phyloP scores from a whole-genome alignment of 1,140 invertebrate species.

The Dreissena rostriformis region DNA sequence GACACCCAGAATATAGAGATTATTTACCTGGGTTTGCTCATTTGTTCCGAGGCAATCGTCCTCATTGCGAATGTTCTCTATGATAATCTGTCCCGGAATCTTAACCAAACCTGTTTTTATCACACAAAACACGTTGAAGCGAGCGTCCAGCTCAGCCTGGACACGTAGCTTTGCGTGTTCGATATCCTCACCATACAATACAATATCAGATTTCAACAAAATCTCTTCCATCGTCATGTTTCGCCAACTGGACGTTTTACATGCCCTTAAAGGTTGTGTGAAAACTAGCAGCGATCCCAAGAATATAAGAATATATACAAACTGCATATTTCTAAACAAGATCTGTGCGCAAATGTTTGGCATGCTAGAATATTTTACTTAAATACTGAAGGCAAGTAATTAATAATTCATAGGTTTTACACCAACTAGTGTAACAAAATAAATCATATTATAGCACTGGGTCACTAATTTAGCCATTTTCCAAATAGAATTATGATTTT shows the following conservation, averaged over 20 bases:
- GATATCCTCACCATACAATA: slow-evolving; percentile 40
- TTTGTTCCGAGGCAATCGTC: slow-evolving; percentile 27
- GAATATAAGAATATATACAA: no score
- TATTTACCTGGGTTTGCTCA: slow-evolving; percentile 19
- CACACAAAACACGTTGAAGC: slow-evolving; percentile 47
- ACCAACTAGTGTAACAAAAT: no score
- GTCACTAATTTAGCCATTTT: no score
- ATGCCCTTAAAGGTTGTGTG: not conserved
- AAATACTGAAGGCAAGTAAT: no score
- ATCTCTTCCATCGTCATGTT: slow-evolving; percentile 48
- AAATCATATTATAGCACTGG: no score
- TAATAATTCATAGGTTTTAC: no score
- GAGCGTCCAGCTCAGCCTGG: slow-evolving; percentile 31
- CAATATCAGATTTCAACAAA: slow-evolving; percentile 42
- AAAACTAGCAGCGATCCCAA: no score
- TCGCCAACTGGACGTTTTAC: slow-evolving; percentile 28
- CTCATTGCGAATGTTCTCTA: slow-evolving; percentile 28
- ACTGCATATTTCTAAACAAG: no score
- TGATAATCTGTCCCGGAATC: slow-evolving; percentile 45
- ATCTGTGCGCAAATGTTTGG: no score
- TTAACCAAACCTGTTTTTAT: slow-evolving; percentile 20
- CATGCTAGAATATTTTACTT: no score
- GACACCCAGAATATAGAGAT: slow-evolving; percentile 38
- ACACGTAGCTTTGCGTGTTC: slow-evolving; percentile 30
- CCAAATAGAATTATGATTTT: no score